Base-by-base conservation (phyloP, 2,797 vertebrate species). In the Ciconia nigra region DNA sequence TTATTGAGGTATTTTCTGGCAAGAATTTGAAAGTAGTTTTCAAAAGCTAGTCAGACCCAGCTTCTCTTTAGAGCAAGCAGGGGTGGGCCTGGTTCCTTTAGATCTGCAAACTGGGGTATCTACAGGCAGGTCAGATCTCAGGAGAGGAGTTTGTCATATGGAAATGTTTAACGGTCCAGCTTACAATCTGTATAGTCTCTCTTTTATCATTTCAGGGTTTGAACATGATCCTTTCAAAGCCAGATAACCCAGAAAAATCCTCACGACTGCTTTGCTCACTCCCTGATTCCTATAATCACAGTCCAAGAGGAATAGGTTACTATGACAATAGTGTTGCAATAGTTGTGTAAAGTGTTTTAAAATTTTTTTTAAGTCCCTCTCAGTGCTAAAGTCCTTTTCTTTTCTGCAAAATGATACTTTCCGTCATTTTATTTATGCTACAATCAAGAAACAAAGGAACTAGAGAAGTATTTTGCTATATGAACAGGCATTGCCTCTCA, bases 191-290 rank as follows among this genome's bases (percentile, higher is more conserved):
- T 90, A 97, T 94, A 97, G 97, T 97, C 90, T 79, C 92, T 94
- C 97, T 98, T 98, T 98, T 96, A 98, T 98, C 98, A 98, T 97
- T 93, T 94, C 97, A 94, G 97, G 96, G 97, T 98, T 98, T 98
- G 98, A 98, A 98, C 98, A 98, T 93, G 98, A 98, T 98, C 97
- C 97, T 97, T 98, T 98, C 97, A 98, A 98, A 98, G 98, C 96
- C 97, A 98, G 97, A 98, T 98, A 98, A 98, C 98, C 98, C 96
- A 95, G 97, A 96, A 97, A 97, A 95, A 96, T 95, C 95, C 93
- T 97, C 70, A 83, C 1, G 26, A 88, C 94, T 96, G 90, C 93
- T 82, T 96, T 73, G 42, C 97, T 96, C 49, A 42, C 97, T 97
- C 95, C 73, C 81, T 62, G 55, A 94, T 95, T 97, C 90, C 91